Percentiles rank a stretch among this genome's conserved stretches.
These are phyloP conservation scores for Crambe crambe DNA, from an alignment of 37 sponge, comb jelly and placozoan genomes.

Conservation along the genomic window DNA sequence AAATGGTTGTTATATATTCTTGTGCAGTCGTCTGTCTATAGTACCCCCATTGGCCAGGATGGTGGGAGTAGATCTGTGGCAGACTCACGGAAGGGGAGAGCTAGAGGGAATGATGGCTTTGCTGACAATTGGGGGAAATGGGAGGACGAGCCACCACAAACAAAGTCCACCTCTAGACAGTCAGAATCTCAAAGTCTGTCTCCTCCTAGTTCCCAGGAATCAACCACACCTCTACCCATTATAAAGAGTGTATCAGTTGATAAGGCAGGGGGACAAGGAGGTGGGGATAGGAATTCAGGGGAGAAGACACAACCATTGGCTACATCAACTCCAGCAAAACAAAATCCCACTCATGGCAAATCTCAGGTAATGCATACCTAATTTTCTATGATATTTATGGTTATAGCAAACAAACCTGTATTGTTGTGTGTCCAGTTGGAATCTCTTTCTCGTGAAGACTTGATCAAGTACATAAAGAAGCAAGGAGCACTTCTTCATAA, in stretches of 20 bases:
- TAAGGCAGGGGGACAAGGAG: too few species aligned
- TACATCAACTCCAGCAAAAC: constrained; percentile 43
- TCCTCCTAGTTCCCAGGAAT: neutral
- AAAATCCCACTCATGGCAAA: neutral
- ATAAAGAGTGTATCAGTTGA: too few species aligned
- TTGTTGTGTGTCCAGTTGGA: constrained; percentile 60
- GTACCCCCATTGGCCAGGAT: neutral
- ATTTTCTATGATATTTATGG: neutral
- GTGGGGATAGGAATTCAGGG: neutral
- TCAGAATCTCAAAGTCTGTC: neutral
- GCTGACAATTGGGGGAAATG: constrained; percentile 19
- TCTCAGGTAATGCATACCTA: constrained; percentile 13
- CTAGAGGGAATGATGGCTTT: neutral
- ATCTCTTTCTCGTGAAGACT: constrained; percentile 66
- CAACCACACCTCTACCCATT: neutral
- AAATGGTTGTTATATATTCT: neutral
- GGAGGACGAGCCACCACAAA: neutral
- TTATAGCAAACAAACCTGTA: neutral
- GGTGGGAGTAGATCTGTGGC: neutral
- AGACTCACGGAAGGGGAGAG: neutral
- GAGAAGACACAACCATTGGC: constrained; percentile 10
- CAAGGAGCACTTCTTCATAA: constrained; percentile 77
- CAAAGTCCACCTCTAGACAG: neutral
- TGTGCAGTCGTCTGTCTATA: neutral
- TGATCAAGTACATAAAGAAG: constrained; percentile 80